Evolutionary conservation across 2,113 vertebrate genomes (phyloP).

Genomic region (Centropristis striata): DNA sequence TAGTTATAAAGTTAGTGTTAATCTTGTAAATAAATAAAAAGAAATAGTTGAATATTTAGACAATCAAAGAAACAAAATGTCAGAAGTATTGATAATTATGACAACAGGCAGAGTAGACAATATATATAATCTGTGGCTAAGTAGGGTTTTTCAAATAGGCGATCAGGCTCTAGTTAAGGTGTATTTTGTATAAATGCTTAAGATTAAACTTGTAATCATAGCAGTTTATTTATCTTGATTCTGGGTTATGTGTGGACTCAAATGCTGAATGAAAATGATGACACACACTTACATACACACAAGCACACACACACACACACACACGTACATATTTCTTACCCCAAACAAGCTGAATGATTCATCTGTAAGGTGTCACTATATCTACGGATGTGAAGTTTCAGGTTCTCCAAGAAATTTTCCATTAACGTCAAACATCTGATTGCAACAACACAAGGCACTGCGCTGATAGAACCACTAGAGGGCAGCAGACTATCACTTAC

Average conservation of each 20-base stretch:
- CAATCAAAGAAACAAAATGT: too few species aligned
- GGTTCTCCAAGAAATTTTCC: background rate
- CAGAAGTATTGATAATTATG: too few species aligned
- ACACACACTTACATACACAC: background rate
- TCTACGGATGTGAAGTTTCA: constrained; percentile 7
- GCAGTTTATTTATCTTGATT: background rate
- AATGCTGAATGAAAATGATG: background rate
- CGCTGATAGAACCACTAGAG: constrained; percentile 56
- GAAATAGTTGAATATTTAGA: too few species aligned
- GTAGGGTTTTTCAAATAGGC: too few species aligned
- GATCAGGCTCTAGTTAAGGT: background rate
- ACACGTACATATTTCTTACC: background rate
- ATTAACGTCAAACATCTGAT: background rate
- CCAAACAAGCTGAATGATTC: constrained; percentile 31
- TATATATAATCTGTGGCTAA: too few species aligned
- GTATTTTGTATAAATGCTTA: background rate
- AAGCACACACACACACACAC: background rate
- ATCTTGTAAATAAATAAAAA: too few species aligned
- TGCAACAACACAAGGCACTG: background rate
- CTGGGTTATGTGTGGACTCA: background rate
- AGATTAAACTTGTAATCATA: background rate
- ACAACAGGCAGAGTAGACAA: too few species aligned
- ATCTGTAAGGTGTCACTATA: background rate
- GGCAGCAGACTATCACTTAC: constrained; percentile 59
- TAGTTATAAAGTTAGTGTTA: too few species aligned